A percentile compares a stretch with the other conserved stretches of the same genome.
These are phyloP conservation scores for Xenopus borealis DNA, from an alignment of 2,113 vertebrate species.

Conservation along the genomic window DNA sequence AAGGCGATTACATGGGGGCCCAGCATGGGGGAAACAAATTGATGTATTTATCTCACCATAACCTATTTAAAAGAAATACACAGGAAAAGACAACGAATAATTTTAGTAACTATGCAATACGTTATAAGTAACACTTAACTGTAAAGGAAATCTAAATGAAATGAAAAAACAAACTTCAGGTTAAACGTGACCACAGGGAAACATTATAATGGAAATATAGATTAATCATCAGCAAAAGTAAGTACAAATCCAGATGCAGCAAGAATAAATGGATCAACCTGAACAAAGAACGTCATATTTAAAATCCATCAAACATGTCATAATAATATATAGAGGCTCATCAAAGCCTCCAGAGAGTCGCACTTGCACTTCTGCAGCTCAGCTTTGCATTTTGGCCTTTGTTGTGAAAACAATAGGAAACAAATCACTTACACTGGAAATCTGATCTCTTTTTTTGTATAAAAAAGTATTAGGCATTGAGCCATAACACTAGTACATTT, in stretches of 20 bases:
- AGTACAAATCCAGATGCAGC: constrained; percentile 35
- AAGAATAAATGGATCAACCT: constrained; percentile 32
- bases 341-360: neutral
- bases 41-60: no score
- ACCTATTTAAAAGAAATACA: no score
- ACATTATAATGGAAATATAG: constrained; percentile 12
- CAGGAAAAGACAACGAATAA: no score
- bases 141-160: constrained; percentile 5
- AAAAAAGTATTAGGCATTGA: neutral
- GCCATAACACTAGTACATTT: no score
- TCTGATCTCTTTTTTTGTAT: neutral
- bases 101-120: no score
- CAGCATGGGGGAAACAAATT: no score
- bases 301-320: constrained; percentile 14
- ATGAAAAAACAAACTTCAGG: neutral
- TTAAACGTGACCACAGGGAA: constrained; percentile 18
- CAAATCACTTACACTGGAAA: neutral
- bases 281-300: constrained; percentile 5
- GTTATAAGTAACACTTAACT: neutral
- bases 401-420: neutral
- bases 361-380: neutral
- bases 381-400: neutral
- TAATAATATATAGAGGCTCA: neutral
- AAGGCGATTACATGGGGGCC: no score
- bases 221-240: constrained; percentile 10